Base-by-base conservation (phyloP, 2,797 vertebrate species). In the Oreortyx pictus region DNA sequence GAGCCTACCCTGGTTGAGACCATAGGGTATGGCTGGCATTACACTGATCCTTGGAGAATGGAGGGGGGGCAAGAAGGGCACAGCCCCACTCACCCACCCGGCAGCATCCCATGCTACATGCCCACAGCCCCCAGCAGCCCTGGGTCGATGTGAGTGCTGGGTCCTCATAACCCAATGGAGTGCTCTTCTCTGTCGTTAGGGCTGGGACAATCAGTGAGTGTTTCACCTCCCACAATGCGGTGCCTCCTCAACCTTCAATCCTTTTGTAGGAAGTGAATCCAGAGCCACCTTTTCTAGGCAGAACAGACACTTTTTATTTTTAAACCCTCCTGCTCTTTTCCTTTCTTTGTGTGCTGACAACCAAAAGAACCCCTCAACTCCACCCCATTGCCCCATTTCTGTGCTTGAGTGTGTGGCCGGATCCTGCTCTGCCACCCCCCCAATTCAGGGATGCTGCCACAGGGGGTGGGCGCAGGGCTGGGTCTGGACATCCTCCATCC, bases 231-330 rank as follows among this genome's bases (percentile, higher is more conserved):
- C 1, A 19, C 54, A 60, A 64, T 49, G 66, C 49, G 72, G 81
- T 92, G 93, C 92, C 93, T 87, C 86, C 94, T 88, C 94, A 95
- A 95, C 95, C 96, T 96, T 96, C 94, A 93, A 94, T 90, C 92
- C 93, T 95, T 92, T 95, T 80, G 83, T 74, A 78, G 96, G 95
- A 94, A 86, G 87, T 68, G 89, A 92, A 91, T 93, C 82, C 92
- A 62, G 75, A 95, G 91, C 91, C 85, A 94, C 95, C 92, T 96
- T 97, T 96, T 92, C 70, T 96, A 97, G 96, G 95, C 94, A 93
- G 94, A 96, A 95, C 95, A 93, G 94, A 95, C 67, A 76, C 2
- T 11, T 95, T 91, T 54, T 77, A 57, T 97, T 97, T 97, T 94
- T 93, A 96, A 94, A 91, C 91, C 94, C 89, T 92, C 59, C 52